These are phyloP conservation scores for Bombus huntii DNA, from an alignment of 1,140 invertebrate genomes.

Conservation along the genomic window DNA sequence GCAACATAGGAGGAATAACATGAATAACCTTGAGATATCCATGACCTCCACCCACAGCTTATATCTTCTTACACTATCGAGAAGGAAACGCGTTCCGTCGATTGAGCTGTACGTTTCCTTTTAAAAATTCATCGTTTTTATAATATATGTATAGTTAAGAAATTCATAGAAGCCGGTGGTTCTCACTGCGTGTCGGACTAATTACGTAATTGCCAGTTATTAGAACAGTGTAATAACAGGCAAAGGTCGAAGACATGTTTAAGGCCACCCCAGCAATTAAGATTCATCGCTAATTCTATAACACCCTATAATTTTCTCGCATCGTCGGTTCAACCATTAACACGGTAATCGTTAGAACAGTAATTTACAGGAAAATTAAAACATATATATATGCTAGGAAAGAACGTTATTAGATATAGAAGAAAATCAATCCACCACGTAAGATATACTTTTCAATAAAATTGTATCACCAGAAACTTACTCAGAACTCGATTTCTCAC, in stretches of 20 bases:
- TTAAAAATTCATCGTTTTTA: background rate
- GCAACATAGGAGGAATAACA: background rate
- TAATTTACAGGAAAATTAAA: background rate
- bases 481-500: conserved; percentile 3
- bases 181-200: conserved; percentile 22
- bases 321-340: background rate
- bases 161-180: conserved; percentile 11
- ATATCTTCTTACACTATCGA: background rate
- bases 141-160: background rate
- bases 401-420: background rate
- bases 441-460: background rate
- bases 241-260: conserved; percentile 37
- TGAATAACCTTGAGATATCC: background rate
- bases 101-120: background rate
- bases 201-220: conserved; percentile 36
- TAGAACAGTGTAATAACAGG: conserved; percentile 38
- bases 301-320: background rate
- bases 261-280: conserved; percentile 18
- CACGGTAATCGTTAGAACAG: background rate
- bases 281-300: conserved; percentile 11
- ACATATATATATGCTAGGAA: background rate
- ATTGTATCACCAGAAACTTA: background rate
- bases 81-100: background rate
- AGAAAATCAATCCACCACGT: background rate
- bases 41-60: background rate